Conservation (phyloP, 2,113 vertebrate species). For the Oncorhynchus nerka region DNA sequence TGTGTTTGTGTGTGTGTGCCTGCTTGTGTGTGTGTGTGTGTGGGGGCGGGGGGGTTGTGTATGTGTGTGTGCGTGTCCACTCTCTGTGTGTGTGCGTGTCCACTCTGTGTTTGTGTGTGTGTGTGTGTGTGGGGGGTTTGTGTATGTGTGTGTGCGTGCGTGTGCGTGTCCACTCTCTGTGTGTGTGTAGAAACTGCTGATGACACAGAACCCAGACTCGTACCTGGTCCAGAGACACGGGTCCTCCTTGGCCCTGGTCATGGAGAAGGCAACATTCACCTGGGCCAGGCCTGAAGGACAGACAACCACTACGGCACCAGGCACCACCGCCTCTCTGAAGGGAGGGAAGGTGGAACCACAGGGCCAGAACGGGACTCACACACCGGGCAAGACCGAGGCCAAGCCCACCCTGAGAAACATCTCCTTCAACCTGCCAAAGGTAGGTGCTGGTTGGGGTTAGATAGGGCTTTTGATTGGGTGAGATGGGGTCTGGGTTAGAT, state of each 20-base stretch:
- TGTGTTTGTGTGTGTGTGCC: too few species aligned
- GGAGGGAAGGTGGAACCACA: not conserved
- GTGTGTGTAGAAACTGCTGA: conserved; percentile 74
- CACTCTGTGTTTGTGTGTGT: not conserved
- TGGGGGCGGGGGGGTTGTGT: too few species aligned
- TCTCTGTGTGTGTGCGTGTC: too few species aligned
- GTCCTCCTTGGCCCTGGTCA: conserved; percentile 64
- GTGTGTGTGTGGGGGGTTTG: not conserved
- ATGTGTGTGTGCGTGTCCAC: too few species aligned
- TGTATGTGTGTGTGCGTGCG: too few species aligned
- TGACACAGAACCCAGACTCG: conserved; percentile 71
- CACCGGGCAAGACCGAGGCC: not conserved
- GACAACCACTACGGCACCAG: not conserved
- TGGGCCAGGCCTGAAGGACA: conserved; percentile 60
- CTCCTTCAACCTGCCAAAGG: conserved; percentile 78
- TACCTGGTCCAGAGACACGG: conserved; percentile 70
- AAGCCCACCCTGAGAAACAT: conserved; percentile 65
- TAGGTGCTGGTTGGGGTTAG: conserved; percentile 28
- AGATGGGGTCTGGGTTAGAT: not conserved
- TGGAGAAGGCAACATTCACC: conserved; percentile 77
- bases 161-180: too few species aligned
- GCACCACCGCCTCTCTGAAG: not conserved
- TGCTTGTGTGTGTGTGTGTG: too few species aligned
- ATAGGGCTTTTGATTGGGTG: not conserved
- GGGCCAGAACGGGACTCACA: not conserved